These are phyloP conservation scores for Aphis gossypii DNA, from an alignment of 1,140 invertebrate species.

Conservation along the genomic window DNA sequence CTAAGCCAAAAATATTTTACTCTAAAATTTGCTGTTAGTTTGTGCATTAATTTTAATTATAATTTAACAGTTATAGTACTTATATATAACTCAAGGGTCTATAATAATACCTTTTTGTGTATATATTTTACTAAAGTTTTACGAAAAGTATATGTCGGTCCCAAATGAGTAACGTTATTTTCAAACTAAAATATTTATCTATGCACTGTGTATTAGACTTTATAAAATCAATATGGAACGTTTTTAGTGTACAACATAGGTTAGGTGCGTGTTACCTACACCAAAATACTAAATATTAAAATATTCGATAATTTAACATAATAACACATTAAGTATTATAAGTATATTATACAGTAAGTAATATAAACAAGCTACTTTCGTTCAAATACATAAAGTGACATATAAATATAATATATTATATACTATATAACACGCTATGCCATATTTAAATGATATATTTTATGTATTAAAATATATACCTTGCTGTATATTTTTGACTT, in stretches of 20 bases:
- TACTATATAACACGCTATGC: no score
- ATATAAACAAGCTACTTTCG: background rate
- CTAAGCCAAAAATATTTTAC: constrained; percentile 11
- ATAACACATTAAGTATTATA: background rate
- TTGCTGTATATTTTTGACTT: background rate
- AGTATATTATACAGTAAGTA: background rate
- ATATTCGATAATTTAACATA: background rate
- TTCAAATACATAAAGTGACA: background rate
- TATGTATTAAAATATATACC: background rate
- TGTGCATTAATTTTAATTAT: constrained; percentile 29
- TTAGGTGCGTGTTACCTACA: background rate
- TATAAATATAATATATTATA: no score
- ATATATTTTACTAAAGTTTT: constrained; percentile 22
- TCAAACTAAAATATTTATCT: constrained; percentile 27
- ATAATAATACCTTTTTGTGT: constrained; percentile 23
- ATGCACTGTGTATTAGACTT: background rate
- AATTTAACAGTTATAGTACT: constrained; percentile 30
- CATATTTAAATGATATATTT: no score
- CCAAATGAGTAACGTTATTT: constrained; percentile 31
- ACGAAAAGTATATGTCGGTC: constrained; percentile 3
- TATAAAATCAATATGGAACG: background rate
- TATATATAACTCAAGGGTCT: constrained; percentile 22
- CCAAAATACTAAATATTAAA: background rate
- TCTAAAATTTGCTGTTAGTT: constrained; percentile 31
- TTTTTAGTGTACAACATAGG: background rate